Conservation (phyloP, 2,113 vertebrate species). For the Forbesichthys papilliferus region DNA sequence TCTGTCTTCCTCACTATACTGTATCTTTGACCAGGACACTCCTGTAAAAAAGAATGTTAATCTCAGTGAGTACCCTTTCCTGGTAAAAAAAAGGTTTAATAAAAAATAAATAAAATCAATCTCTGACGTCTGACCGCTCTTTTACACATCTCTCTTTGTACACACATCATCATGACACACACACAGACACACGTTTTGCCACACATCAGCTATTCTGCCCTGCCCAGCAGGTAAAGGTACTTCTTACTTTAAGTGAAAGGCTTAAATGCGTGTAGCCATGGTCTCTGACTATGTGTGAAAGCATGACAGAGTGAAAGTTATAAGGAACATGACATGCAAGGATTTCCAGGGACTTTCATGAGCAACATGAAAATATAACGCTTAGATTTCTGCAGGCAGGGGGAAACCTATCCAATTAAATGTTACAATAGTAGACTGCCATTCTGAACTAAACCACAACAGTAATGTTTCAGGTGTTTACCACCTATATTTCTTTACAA, state of each 20-base stretch:
- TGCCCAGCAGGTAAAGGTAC: conserved; percentile 55
- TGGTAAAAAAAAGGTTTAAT: too few relatives aligned
- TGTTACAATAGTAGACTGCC: neutral
- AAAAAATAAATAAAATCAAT: too few relatives aligned
- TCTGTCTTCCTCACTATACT: conserved; percentile 15
- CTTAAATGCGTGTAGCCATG: conserved; percentile 31
- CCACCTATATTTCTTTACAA: too few relatives aligned
- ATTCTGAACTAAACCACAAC: conserved; percentile 3
- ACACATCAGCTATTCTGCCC: conserved; percentile 40
- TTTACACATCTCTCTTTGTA: conserved; percentile 28
- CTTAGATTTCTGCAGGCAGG: neutral
- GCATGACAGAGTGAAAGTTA: conserved; percentile 15
- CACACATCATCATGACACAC: neutral
- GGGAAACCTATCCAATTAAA: neutral
- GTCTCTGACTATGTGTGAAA: conserved; percentile 45
- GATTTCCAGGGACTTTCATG: neutral
- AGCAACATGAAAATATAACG: neutral
- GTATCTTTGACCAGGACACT: too few relatives aligned
- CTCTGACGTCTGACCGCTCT: neutral
- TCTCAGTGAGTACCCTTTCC: too few relatives aligned
- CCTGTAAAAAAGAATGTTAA: too few relatives aligned
- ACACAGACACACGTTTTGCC: conserved; percentile 18
- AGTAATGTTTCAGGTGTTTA: too few relatives aligned
- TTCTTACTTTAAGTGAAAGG: conserved; percentile 46
- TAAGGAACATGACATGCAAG: too few relatives aligned